Evolutionary conservation across 2,888 invertebrate genomes (phyloP).

Genomic region (Rotaria magnacalcarata): DNA sequence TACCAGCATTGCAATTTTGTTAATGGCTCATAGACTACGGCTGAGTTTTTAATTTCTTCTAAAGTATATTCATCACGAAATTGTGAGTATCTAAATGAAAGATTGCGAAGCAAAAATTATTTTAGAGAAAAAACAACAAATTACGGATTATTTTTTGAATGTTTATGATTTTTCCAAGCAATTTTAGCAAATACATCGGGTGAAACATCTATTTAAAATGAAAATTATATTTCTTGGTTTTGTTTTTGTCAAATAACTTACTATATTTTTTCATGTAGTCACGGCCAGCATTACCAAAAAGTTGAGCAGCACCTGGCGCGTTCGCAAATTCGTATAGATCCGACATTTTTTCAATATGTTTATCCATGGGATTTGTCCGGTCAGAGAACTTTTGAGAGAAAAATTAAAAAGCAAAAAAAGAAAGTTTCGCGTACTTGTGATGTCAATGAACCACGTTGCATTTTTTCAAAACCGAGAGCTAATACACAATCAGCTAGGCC

Average conservation of each 20-base stretch:
- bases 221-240: neutral
- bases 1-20: slow-evolving; percentile 91
- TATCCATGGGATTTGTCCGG: slow-evolving; percentile 67
- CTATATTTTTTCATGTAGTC: slow-evolving; percentile 93
- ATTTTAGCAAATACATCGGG: slow-evolving; percentile 90
- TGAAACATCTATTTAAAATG: slow-evolving; percentile 48
- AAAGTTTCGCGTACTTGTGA: slow-evolving; percentile 64
- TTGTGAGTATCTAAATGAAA: slow-evolving; percentile 72
- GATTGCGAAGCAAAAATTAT: neutral
- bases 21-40: slow-evolving; percentile 80
- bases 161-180: slow-evolving; percentile 92
- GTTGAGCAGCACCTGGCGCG: slow-evolving; percentile 85
- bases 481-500: slow-evolving; percentile 78
- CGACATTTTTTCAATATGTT: slow-evolving; percentile 77
- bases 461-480: slow-evolving; percentile 94
- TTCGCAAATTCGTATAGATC: slow-evolving; percentile 73
- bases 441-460: slow-evolving; percentile 83
- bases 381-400: slow-evolving; percentile 58
- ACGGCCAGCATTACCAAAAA: slow-evolving; percentile 89
- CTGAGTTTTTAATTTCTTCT: slow-evolving; percentile 81
- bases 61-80: slow-evolving; percentile 83
- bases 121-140: slow-evolving; percentile 51
- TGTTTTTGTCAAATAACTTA: slow-evolving; percentile 48
- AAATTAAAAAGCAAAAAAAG: neutral
- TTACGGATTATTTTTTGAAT: slow-evolving; percentile 88